phyloP scores from a whole-genome alignment of 2,797 vertebrate species.

The Cyprinella venusta region DNA sequence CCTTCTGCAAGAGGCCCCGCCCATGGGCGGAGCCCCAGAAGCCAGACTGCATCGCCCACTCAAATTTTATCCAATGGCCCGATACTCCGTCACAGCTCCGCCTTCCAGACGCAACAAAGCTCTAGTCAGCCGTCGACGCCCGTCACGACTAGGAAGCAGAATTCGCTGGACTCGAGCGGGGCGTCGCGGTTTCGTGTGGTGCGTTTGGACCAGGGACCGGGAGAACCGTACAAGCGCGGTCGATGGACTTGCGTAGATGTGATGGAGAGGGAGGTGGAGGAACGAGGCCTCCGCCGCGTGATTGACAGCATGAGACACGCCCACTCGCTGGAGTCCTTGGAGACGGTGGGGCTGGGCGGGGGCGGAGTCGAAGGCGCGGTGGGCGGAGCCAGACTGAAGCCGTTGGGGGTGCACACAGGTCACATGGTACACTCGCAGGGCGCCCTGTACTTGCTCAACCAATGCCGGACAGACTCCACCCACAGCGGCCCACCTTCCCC shows the following conservation, averaged over 20 bases:
- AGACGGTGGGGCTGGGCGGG: slow-evolving; percentile 69
- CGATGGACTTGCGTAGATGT: slow-evolving; percentile 87
- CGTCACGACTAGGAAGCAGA: slow-evolving; percentile 64
- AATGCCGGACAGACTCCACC: slow-evolving; percentile 42
- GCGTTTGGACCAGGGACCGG: slow-evolving; percentile 77
- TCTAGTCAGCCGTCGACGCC: slow-evolving; percentile 76
- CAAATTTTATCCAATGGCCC: slow-evolving; percentile 50
- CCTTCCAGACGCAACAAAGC: slow-evolving; percentile 63
- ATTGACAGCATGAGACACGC: slow-evolving; percentile 80
- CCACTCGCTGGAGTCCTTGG: slow-evolving; percentile 83
- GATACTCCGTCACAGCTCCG: slow-evolving; percentile 46
- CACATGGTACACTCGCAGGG: slow-evolving; percentile 67
- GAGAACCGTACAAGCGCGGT: slow-evolving; percentile 79
- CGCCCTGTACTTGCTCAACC: slow-evolving; percentile 59
- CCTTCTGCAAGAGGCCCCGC: slow-evolving; percentile 22
- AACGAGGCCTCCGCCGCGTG: slow-evolving; percentile 68
- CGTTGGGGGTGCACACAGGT: slow-evolving; percentile 43
- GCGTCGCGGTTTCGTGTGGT: slow-evolving; percentile 86
- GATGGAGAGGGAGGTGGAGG: slow-evolving; percentile 72
- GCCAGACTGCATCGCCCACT: slow-evolving; percentile 29
- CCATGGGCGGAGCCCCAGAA: slow-evolving; percentile 14
- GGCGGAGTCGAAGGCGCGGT: slow-evolving; percentile 28
- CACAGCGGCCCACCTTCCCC: slow-evolving; percentile 66
- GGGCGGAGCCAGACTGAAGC: slow-evolving; percentile 53
- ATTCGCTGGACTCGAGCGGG: slow-evolving; percentile 62